These are phyloP conservation scores for Sarcophaga variegata DNA, from an alignment of 2,888 invertebrate species.

Conservation along the genomic window DNA sequence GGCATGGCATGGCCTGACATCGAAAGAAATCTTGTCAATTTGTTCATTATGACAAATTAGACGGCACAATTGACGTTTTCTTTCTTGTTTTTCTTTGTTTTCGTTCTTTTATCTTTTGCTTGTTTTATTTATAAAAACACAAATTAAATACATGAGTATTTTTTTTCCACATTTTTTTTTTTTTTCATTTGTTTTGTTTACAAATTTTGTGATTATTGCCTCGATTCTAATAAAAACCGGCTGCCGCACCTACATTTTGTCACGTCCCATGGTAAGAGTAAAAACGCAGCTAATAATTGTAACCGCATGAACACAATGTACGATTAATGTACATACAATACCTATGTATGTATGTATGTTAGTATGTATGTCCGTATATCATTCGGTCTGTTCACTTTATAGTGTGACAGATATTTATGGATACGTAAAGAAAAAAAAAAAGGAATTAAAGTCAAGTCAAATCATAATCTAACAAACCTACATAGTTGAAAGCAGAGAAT, in stretches of 20 bases:
- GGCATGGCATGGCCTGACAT: background rate
- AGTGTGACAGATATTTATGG: slow-evolving; percentile 12
- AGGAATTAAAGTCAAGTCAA: background rate
- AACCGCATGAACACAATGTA: slow-evolving; percentile 55
- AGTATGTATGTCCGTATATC: background rate
- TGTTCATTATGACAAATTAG: slow-evolving; percentile 81
- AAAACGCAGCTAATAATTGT: slow-evolving; percentile 63
- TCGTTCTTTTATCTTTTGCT: slow-evolving; percentile 51
- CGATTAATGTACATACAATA: slow-evolving; percentile 3
- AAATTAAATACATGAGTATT: slow-evolving; percentile 38
- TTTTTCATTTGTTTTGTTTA: slow-evolving; percentile 44
- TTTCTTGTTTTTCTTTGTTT: slow-evolving; percentile 65
- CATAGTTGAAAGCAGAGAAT: too few relatives aligned
- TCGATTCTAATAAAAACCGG: slow-evolving; percentile 76
- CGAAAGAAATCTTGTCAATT: slow-evolving; percentile 78
- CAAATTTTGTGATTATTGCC: slow-evolving; percentile 63
- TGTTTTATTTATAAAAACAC: slow-evolving; percentile 55
- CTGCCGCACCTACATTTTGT: slow-evolving; percentile 76
- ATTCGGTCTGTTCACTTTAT: background rate
- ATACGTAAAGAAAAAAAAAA: background rate
- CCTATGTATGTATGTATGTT: background rate
- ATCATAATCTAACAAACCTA: too few relatives aligned
- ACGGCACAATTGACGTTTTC: slow-evolving; percentile 75
- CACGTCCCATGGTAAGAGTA: slow-evolving; percentile 57
- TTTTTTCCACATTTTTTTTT: background rate